Evolutionary conservation across 2,888 invertebrate genomes (phyloP), one percentile per base, ranked within the genome.

Genomic region (Aspidiotus rigidus): DNA sequence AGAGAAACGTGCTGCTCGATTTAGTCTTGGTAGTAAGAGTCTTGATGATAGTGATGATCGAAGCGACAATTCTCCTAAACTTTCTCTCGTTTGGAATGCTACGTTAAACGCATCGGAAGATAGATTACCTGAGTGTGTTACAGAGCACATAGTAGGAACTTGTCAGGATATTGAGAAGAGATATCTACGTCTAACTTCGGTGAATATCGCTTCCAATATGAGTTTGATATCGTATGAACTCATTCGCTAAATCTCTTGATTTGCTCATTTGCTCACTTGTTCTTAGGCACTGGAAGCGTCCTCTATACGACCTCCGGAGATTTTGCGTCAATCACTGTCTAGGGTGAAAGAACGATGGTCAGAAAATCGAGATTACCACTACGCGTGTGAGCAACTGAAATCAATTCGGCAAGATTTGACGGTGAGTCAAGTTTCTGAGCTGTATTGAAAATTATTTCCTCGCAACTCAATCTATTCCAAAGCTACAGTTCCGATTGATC

Each of bases 321-420:
- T 99, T 62, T 83, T 99, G 72, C 83, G 83, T 75, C 85, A 85
- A 77, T 90, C 98, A 60, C 83, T 99, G 76, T 85, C 85, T 77
- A 89, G 91, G 81, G 96, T 98, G 11, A 94, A 96, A 80, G 83
- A 86, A 60, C 87, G 89, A 75, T 99, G 98, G 95, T 84, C 88
- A 73, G 83, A 85, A 70, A 91, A 88, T 76, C 88, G 88, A 77
- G 96, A 99, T 81, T 99, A 99, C 80, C 87, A 86, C 80, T 98
- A 95, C 82, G 90, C 93, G 71, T 98, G 97, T 82, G 97, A 98
- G 83, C 99, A 99, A 80, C 83, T 99, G 70, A 98, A 99, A 80
- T 96, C 97, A 9, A 97, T 99, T 74, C 83, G 99, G 74, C 99
- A 99, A 81, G 99, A 99, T 84, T 83, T 99, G 75, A 99, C 98